Evolutionary conservation across 2,888 invertebrate genomes (phyloP), one percentile per base, ranked within the genome.

Genomic region (Parnassius smintheus): DNA sequence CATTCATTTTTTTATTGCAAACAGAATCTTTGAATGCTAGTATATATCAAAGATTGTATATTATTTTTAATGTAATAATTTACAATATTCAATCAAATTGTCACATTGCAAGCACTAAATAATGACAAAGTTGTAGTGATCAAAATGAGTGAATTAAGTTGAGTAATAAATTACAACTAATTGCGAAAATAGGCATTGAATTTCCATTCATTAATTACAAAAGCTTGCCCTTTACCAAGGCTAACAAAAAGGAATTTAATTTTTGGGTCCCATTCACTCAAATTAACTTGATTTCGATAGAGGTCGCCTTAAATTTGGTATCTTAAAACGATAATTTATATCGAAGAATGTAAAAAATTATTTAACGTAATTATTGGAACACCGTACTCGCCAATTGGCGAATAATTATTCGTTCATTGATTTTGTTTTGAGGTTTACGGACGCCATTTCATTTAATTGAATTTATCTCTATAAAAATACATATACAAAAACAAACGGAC

Each of bases 281-380:
- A 62, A 63, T 63, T 59, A 63, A 63, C 62, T 63, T 50, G n/a
- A 55, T 55, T 63, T 41, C 48, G 51, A 63, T 59, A 55, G 62
- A 59, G 62, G 62, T 63, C 62, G 46, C n/a, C 4, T 59, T 58
- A 59, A 63, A 54, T 58, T 62, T 48, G 52, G 22, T 62, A 59
- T 62, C 59, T 55, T 55, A 49, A 35, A 59, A 59, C 18, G 51
- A 13, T n/a, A 50, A 59, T 54, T 59, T 4, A 58, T 58, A 62
- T 59, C 49, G 42, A 55, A 44, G 35, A 54, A 59, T 48, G 51
- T n/a, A 56, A 52, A 56, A 48, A 58, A 50, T 48, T 3, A 61
- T 61, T 56, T 56, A 35, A 11, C 22, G 18, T 53, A 58, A 62
- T 62, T 62, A 58, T 49, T 50, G 12, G 10, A 22, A 11, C 44